A percentile compares a stretch with the other conserved stretches of the same genome.
Evolutionary conservation across 2,113 vertebrate species (phyloP).

Genomic region (Corydoras sp.): DNA sequence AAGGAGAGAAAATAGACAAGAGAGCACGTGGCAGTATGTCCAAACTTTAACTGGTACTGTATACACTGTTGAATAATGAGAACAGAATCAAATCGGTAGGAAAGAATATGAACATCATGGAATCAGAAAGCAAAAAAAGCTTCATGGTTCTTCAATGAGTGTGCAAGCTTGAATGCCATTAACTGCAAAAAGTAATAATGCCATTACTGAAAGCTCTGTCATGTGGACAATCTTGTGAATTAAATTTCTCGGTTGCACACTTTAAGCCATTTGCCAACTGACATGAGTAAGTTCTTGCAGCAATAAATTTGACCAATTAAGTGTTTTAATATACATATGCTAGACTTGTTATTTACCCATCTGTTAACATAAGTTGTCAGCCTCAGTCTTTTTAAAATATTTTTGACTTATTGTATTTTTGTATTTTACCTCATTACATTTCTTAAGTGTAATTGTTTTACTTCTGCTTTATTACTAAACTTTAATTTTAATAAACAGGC

Average conservation of each 20-base stretch:
- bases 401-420: slow-evolving; percentile 36
- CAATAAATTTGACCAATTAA: slow-evolving; percentile 9
- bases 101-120: no score
- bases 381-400: slow-evolving; percentile 6
- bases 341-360: neutral
- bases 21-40: no score
- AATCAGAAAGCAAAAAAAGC: no score
- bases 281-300: neutral
- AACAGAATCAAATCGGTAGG: no score
- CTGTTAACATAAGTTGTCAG: neutral
- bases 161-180: slow-evolving; percentile 1
- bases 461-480: slow-evolving; percentile 8
- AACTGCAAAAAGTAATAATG: slow-evolving; percentile 7
- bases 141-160: no score
- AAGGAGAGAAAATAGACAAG: no score
- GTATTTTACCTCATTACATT: slow-evolving; percentile 23
- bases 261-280: neutral
- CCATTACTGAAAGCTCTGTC: neutral
- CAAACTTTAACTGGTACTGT: no score
- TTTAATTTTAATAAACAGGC: neutral
- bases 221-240: neutral
- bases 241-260: slow-evolving; percentile 1
- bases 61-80: no score
- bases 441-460: slow-evolving; percentile 14
- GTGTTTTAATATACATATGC: slow-evolving; percentile 1